Evolutionary conservation across 2,888 invertebrate species (phyloP).

Genomic region (Synanthedon myopaeformis): DNA sequence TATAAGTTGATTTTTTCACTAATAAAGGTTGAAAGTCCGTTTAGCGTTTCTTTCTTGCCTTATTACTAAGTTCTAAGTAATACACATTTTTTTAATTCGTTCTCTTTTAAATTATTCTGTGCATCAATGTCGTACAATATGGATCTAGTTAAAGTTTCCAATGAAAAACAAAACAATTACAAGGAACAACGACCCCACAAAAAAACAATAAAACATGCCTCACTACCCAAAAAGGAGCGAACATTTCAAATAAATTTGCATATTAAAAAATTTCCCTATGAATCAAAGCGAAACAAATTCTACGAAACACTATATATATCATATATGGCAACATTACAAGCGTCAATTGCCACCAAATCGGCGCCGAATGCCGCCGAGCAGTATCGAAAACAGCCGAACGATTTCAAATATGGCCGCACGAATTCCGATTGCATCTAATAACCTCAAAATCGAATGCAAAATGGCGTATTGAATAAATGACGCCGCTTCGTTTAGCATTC

Average conservation of each 20-base stretch:
- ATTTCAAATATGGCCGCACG: conserved; percentile 57
- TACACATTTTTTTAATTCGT: no score
- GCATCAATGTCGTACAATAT: no score
- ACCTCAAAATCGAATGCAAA: conserved; percentile 69
- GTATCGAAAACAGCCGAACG: conserved; percentile 48
- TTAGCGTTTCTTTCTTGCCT: no score
- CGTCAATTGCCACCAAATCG: conserved; percentile 51
- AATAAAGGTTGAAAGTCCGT: no score
- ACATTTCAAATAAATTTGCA: not conserved
- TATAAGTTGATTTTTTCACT: no score
- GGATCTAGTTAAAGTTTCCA: not conserved
- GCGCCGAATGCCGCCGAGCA: conserved; percentile 37
- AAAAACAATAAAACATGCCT: not conserved
- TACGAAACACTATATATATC: conserved; percentile 27
- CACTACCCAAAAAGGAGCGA: not conserved
- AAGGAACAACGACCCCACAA: not conserved
- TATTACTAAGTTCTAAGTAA: no score
- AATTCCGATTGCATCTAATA: conserved; percentile 70
- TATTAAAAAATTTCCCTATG: conserved; percentile 28
- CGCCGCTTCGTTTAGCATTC: conserved; percentile 65
- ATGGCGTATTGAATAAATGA: conserved; percentile 65
- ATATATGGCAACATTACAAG: conserved; percentile 37
- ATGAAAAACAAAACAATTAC: not conserved
- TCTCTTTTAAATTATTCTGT: no score
- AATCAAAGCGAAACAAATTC: conserved; percentile 23